Conservation (phyloP, 2,113 vertebrate genomes). For the Chiloscyllium plagiosum region DNA sequence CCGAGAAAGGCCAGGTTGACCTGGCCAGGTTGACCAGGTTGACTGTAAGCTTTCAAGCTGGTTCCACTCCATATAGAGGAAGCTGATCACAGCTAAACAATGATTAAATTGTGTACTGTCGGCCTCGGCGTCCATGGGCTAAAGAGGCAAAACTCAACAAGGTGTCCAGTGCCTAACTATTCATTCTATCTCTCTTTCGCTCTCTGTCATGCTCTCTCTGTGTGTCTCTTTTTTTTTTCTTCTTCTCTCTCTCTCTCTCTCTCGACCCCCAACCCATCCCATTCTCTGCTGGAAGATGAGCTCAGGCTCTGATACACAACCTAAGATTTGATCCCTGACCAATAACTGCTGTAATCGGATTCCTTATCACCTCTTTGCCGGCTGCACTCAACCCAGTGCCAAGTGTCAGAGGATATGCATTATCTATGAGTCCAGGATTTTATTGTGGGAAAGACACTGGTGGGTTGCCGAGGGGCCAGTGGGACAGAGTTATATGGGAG, state of each 20-base stretch:
- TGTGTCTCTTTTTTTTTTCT: too few species aligned
- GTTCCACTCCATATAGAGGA: neutral
- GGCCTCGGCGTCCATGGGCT: neutral
- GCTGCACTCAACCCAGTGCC: neutral
- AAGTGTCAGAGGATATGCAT: neutral
- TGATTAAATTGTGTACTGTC: neutral
- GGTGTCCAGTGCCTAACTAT: neutral
- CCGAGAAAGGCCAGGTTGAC: neutral
- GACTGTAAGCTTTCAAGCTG: neutral
- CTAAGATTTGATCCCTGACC: neutral
- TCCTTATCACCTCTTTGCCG: neutral
- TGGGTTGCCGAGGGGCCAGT: neutral
- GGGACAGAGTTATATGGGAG: neutral
- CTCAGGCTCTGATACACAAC: neutral
- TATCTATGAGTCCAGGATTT: neutral
- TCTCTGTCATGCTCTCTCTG: too few species aligned
- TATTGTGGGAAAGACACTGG: neutral
- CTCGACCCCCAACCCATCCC: too few species aligned
- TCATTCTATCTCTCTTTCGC: neutral
- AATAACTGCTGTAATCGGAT: neutral
- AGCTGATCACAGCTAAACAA: neutral
- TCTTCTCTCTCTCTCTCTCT: too few species aligned
- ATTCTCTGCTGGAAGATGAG: neutral
- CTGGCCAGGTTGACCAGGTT: neutral
- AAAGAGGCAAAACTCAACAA: neutral